phyloP scores from a whole-genome alignment of 2,797 vertebrate species.

The Lemur catta region DNA sequence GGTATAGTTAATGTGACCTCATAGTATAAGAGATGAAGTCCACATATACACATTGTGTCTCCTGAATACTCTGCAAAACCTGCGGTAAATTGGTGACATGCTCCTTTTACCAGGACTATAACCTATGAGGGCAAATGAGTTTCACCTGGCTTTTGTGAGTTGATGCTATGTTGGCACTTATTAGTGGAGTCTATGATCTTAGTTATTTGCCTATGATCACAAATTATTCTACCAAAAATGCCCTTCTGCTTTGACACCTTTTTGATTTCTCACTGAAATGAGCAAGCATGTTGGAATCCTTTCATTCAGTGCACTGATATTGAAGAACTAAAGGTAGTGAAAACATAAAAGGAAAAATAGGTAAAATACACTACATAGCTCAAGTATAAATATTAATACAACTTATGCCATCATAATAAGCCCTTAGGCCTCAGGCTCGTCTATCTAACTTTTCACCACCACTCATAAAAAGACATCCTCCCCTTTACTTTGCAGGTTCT shows the following conservation, averaged over 20 bases:
- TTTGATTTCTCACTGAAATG: neutral
- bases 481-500: neutral
- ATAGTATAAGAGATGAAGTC: neutral
- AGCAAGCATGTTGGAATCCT: neutral
- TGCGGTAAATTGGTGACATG: neutral
- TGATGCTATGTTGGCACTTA: neutral
- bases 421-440: neutral
- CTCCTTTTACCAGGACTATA: neutral
- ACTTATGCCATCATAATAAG: neutral
- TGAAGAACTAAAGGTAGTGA: neutral
- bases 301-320: neutral
- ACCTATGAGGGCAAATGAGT: neutral
- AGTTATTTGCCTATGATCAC: neutral
- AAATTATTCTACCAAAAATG: neutral
- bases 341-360: neutral
- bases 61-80: neutral
- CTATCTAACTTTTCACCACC: neutral
- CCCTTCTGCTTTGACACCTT: neutral
- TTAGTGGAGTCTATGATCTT: neutral
- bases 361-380: neutral
- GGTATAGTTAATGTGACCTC: neutral
- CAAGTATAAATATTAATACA: neutral
- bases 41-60: neutral
- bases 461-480: neutral
- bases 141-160: neutral